Evolutionary conservation across 2,113 vertebrate genomes (phyloP).

Genomic region (Rhegmatorhina hoffmannsi): DNA sequence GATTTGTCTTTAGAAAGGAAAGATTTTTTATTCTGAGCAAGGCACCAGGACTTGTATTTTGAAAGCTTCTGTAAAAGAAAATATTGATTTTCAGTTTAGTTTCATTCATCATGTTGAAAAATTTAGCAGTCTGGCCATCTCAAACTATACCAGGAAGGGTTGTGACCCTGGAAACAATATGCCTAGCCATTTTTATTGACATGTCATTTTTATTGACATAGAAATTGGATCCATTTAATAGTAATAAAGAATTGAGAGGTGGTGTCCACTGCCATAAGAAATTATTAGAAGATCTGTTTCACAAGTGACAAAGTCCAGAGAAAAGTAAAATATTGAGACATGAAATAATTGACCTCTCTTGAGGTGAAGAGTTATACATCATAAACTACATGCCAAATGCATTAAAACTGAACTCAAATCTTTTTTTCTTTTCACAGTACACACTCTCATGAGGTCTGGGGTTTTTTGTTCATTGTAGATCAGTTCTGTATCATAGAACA

Average conservation of each 20-base stretch:
- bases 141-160: neutral
- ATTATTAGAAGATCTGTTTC: neutral
- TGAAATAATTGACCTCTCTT: neutral
- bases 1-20: neutral
- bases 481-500: neutral
- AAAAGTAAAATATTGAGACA: neutral
- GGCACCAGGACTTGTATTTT: neutral
- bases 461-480: neutral
- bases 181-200: neutral
- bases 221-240: neutral
- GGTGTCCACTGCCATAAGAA: neutral
- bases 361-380: neutral
- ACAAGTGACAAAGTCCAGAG: neutral
- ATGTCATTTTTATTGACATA: neutral
- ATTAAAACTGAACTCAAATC: neutral
- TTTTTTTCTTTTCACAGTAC: neutral
- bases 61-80: conserved; percentile 12
- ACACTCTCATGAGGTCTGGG: neutral
- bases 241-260: neutral
- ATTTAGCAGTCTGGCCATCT: neutral
- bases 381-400: neutral
- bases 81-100: conserved; percentile 18
- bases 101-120: conserved; percentile 18
- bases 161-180: neutral
- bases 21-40: neutral